Conservation (phyloP, 2,113 vertebrate species). For the Rhinolophus ferrumequinum region DNA sequence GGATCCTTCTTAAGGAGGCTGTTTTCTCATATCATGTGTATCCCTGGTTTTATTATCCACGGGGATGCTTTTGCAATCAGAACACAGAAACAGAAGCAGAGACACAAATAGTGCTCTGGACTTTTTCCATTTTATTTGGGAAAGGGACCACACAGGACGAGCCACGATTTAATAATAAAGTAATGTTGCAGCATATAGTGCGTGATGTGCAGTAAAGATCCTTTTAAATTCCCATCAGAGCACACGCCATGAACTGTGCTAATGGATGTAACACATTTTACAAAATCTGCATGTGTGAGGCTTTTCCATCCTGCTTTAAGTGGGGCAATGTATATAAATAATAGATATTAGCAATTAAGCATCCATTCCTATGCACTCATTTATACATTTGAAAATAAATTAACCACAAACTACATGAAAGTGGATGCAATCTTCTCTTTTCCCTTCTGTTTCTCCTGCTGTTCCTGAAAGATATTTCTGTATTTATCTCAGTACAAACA, state of each 20-base stretch:
- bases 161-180: conserved; percentile 84
- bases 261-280: conserved; percentile 86
- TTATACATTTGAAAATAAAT: conserved; percentile 88
- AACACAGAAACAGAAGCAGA: conserved; percentile 51
- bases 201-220: conserved; percentile 85
- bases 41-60: conserved; percentile 65
- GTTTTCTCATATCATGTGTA: conserved; percentile 74
- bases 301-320: conserved; percentile 85
- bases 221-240: conserved; percentile 89
- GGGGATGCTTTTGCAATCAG: conserved; percentile 74
- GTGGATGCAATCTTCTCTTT: conserved; percentile 80
- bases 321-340: conserved; percentile 87
- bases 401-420: conserved; percentile 83
- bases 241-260: conserved; percentile 88
- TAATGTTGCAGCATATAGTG: conserved; percentile 79
- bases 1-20: conserved; percentile 66
- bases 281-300: conserved; percentile 86
- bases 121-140: conserved; percentile 68
- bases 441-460: conserved; percentile 84
- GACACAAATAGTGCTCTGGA: conserved; percentile 49
- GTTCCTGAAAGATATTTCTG: conserved; percentile 74
- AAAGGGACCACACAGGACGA: conserved; percentile 78
- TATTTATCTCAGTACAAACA: conserved; percentile 83
- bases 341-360: conserved; percentile 89
- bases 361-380: conserved; percentile 85